phyloP scores from a whole-genome alignment of 1,140 invertebrate species.

The Popillia japonica region DNA sequence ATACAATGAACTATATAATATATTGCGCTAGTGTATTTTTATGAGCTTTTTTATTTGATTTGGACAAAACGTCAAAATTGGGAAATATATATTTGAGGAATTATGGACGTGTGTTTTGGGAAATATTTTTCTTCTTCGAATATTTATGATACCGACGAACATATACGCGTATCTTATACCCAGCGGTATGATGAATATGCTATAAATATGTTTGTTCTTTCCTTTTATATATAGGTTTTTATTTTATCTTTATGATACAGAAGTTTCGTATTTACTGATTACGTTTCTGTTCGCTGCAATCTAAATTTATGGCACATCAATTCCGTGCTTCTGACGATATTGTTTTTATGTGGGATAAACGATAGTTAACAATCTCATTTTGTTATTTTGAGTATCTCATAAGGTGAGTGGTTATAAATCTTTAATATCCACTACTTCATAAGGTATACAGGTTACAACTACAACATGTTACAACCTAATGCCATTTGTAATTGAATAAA shows the following conservation, averaged over 20 bases:
- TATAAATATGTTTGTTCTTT: slow-evolving; percentile 1
- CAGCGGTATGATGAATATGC: background rate
- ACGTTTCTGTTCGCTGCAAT: background rate
- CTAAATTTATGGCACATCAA: background rate
- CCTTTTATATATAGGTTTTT: slow-evolving; percentile 12
- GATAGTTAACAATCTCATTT: no score
- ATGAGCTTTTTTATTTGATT: slow-evolving; percentile 34
- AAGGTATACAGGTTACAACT: no score
- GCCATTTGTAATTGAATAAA: no score
- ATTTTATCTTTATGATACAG: slow-evolving; percentile 26
- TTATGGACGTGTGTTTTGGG: slow-evolving; percentile 33
- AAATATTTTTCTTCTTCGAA: slow-evolving; percentile 17
- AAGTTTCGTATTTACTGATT: slow-evolving; percentile 22
- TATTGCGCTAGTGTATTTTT: slow-evolving; percentile 28
- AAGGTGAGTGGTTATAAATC: no score
- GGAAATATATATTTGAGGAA: slow-evolving; percentile 28
- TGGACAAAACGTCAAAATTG: slow-evolving; percentile 33
- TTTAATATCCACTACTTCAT: no score
- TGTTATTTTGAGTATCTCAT: no score
- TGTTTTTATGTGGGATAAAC: no score
- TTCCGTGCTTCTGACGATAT: no score
- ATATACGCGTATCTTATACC: slow-evolving; percentile 8
- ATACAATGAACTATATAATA: slow-evolving; percentile 12
- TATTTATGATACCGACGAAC: slow-evolving; percentile 27
- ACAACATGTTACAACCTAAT: no score